phyloP scores from a whole-genome alignment of 2,888 invertebrate genomes.

The Ennomos quercinarius region DNA sequence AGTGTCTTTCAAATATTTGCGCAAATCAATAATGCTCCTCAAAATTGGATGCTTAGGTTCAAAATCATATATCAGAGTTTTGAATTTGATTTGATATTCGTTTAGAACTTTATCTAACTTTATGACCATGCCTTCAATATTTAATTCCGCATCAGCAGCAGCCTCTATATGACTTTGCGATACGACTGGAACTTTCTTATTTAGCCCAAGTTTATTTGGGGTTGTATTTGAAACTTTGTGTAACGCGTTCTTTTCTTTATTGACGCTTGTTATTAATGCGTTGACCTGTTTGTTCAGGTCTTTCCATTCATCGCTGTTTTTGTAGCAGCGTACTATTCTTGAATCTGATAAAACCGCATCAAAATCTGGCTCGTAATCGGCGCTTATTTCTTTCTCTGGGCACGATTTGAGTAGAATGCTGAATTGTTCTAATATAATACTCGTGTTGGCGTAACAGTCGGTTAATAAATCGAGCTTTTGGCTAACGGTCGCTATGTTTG shows the following conservation, averaged over 20 bases:
- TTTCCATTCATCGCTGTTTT: slow-evolving; percentile 72
- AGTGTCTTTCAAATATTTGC: slow-evolving; percentile 57
- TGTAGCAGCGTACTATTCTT: slow-evolving; percentile 67
- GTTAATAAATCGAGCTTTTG: slow-evolving; percentile 71
- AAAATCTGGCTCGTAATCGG: slow-evolving; percentile 64
- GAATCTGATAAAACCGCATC: slow-evolving; percentile 69
- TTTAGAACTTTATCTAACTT: slow-evolving; percentile 59
- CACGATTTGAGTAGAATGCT: slow-evolving; percentile 86
- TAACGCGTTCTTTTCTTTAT: slow-evolving; percentile 70
- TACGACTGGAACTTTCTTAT: slow-evolving; percentile 46
- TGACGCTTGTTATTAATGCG: slow-evolving; percentile 57
- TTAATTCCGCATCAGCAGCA: slow-evolving; percentile 58
- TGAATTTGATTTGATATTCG: slow-evolving; percentile 64
- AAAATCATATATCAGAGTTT: slow-evolving; percentile 46
- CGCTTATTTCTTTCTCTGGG: slow-evolving; percentile 59
- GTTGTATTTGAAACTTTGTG: slow-evolving; percentile 59
- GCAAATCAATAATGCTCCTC: slow-evolving; percentile 59
- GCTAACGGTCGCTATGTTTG: slow-evolving; percentile 64
- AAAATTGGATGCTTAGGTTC: slow-evolving; percentile 66
- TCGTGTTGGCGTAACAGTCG: slow-evolving; percentile 78
- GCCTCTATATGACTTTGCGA: slow-evolving; percentile 72
- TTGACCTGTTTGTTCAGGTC: slow-evolving; percentile 64
- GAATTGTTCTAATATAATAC: slow-evolving; percentile 88
- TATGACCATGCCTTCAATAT: slow-evolving; percentile 56
- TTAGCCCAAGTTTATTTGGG: slow-evolving; percentile 62